Evolutionary conservation across 2,888 invertebrate species (phyloP).

Genomic region (Nephrotoma appendiculata): DNA sequence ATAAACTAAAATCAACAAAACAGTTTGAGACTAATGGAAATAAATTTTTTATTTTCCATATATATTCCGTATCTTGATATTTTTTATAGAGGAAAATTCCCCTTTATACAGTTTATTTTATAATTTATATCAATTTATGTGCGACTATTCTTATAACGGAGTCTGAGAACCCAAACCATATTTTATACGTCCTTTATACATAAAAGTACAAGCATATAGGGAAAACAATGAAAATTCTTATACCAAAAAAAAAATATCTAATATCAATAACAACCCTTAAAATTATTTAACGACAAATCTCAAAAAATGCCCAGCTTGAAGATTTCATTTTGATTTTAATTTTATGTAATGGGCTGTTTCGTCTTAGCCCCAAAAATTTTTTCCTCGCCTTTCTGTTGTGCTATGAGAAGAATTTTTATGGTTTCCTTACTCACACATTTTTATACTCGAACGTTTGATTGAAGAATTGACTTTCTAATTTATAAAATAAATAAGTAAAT

Average conservation of each 20-base stretch:
- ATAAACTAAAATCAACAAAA: not conserved
- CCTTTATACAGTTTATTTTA: not conserved
- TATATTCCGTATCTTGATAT: not conserved
- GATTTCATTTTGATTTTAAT: not conserved
- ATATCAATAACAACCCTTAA: not conserved
- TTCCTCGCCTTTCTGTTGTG: not conserved
- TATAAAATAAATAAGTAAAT: not conserved
- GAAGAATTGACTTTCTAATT: not conserved
- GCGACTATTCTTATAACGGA: not conserved
- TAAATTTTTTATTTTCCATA: not conserved
- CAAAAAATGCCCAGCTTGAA: not conserved
- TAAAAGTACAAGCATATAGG: not conserved
- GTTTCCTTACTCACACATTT: not conserved
- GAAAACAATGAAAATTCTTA: not conserved
- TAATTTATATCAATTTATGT: not conserved
- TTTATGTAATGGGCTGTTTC: not conserved
- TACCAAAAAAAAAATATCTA: not conserved
- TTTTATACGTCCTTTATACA: not conserved
- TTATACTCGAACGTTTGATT: not conserved
- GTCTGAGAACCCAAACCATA: not conserved
- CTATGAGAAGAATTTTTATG: not conserved
- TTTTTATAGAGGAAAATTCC: not conserved
- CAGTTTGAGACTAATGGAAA: not conserved
- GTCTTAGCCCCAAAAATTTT: not conserved
- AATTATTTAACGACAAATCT: not conserved